phyloP scores from a whole-genome alignment of 2,888 invertebrate species.

The Ceramica pisi region DNA sequence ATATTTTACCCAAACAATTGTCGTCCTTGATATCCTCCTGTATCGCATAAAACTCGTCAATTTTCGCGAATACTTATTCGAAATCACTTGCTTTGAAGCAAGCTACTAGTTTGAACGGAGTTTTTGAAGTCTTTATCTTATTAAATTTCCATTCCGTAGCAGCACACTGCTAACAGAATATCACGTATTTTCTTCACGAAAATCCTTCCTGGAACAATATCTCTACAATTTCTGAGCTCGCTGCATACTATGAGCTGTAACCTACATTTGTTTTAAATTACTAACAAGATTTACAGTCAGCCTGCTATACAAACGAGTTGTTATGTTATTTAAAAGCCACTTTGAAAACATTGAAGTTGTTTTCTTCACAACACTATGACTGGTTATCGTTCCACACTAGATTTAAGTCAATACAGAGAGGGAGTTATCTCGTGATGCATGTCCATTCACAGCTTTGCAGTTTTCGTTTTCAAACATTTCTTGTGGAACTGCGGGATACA shows the following conservation, averaged over 20 bases:
- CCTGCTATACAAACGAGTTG: slow-evolving; percentile 18
- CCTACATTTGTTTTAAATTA: slow-evolving; percentile 61
- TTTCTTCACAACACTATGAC: slow-evolving; percentile 9
- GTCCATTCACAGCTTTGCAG: slow-evolving; percentile 5
- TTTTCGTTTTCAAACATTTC: slow-evolving; percentile 10
- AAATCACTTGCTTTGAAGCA: slow-evolving; percentile 17
- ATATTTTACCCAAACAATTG: slow-evolving; percentile 12
- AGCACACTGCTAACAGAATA: slow-evolving; percentile 31
- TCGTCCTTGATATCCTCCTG: slow-evolving; percentile 3
- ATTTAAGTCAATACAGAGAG: slow-evolving; percentile 16
- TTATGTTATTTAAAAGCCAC: slow-evolving; percentile 47
- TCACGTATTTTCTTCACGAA: slow-evolving; percentile 27
- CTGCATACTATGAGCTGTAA: slow-evolving; percentile 30
- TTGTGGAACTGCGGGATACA: not conserved
- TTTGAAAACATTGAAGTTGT: slow-evolving; percentile 39
- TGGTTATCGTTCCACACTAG: slow-evolving; percentile 19
- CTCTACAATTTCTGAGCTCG: slow-evolving; percentile 38
- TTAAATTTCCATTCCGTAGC: slow-evolving; percentile 7
- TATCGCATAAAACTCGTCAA: slow-evolving; percentile 7
- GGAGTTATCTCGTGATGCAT: slow-evolving; percentile 3
- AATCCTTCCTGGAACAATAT: slow-evolving; percentile 46
- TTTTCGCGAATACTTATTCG: not conserved
- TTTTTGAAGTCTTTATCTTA: slow-evolving; percentile 28
- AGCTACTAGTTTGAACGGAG: not conserved
- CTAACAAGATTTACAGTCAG: slow-evolving; percentile 58